Evolutionary conservation across 2,113 vertebrate species (phyloP).

Genomic region (Cyanistes caeruleus): DNA sequence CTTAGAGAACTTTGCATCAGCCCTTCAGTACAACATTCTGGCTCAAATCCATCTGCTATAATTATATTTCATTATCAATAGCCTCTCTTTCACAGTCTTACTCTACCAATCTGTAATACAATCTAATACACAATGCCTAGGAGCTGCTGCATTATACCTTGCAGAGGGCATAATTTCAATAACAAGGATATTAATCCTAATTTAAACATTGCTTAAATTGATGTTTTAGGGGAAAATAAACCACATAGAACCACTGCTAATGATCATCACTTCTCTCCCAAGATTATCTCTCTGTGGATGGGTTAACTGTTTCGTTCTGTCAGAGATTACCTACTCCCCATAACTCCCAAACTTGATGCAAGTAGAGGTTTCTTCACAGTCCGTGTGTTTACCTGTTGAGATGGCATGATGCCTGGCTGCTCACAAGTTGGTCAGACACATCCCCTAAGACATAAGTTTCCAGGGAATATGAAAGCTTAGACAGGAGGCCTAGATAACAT

Average conservation of each 20-base stretch:
- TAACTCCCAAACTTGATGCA: background rate
- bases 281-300: background rate
- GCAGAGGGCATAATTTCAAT: background rate
- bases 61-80: background rate
- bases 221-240: background rate
- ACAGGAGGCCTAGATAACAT: conserved; percentile 29
- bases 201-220: background rate
- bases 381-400: background rate
- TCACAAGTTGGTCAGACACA: conserved; percentile 7
- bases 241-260: background rate
- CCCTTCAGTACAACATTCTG: background rate
- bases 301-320: background rate
- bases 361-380: background rate
- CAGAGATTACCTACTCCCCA: background rate
- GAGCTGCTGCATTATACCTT: background rate
- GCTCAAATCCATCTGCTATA: conserved; percentile 27
- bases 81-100: background rate
- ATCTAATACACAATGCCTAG: background rate
- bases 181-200: background rate
- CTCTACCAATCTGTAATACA: background rate
- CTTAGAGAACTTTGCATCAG: conserved; percentile 33
- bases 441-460: conserved; percentile 20
- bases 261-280: background rate
- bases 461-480: conserved; percentile 48
- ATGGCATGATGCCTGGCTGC: background rate